Conservation (phyloP, 2,888 invertebrate genomes). For the Drosophila buzzatii region DNA sequence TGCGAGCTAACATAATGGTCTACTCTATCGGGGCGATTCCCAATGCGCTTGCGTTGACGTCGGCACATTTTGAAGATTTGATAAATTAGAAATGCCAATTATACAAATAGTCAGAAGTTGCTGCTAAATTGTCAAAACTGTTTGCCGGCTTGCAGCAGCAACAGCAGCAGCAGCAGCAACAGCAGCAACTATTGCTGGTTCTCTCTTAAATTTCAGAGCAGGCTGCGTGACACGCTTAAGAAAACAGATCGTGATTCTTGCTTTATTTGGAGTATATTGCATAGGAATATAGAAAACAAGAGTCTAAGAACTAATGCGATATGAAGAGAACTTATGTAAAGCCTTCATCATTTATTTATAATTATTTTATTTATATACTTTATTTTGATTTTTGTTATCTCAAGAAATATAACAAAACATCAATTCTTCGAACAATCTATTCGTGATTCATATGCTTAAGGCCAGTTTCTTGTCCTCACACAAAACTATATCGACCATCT, state of each 20-base stretch:
- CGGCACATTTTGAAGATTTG: slow-evolving; percentile 64
- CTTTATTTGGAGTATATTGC: neutral
- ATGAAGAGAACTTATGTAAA: too few relatives aligned
- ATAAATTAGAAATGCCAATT: slow-evolving; percentile 81
- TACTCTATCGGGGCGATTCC: slow-evolving; percentile 33
- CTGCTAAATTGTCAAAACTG: slow-evolving; percentile 76
- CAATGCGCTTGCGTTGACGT: slow-evolving; percentile 48
- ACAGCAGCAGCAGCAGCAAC: neutral
- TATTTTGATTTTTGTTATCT: too few relatives aligned
- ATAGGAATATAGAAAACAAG: neutral
- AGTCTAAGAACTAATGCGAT: neutral
- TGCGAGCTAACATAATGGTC: slow-evolving; percentile 59
- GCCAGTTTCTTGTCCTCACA: neutral
- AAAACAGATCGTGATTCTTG: slow-evolving; percentile 1
- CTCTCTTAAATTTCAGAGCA: slow-evolving; percentile 26
- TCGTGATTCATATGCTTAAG: neutral
- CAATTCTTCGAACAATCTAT: too few relatives aligned
- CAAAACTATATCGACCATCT: slow-evolving; percentile 26
- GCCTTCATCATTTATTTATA: too few relatives aligned
- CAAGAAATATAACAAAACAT: too few relatives aligned
- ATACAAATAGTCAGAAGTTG: slow-evolving; percentile 78
- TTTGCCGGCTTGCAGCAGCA: slow-evolving; percentile 18
- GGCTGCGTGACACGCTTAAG: slow-evolving; percentile 24
- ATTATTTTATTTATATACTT: too few relatives aligned
- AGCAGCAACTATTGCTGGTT: slow-evolving; percentile 16